Evolutionary conservation across 2,113 vertebrate genomes (phyloP), one percentile per base, ranked within the genome.

Genomic region (Tragelaphus buxtoni): DNA sequence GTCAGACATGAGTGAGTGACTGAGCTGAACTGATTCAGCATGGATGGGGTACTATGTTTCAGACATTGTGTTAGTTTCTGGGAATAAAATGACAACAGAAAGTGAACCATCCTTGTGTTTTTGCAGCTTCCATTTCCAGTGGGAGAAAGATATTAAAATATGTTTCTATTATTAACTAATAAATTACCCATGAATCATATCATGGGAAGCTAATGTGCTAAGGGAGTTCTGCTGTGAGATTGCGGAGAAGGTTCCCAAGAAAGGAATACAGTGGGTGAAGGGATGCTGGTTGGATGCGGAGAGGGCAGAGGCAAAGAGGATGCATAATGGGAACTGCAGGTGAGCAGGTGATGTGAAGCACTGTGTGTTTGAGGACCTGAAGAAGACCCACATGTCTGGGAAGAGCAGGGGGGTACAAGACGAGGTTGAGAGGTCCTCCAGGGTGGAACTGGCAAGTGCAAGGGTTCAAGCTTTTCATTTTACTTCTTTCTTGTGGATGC

Each of bases 1-100:
- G 65, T 11, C 2, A 2, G 65, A 39, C n/a, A 39, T 0, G 2
- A 35, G 2, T 20, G 18, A 69, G 9, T 0, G 1, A 69, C 4
- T 69, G 18, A 69, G n/a, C n/a, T 69, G 9, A 69, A 69, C 65
- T 74, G 69, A 77, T 51, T 87, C 45, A 80, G 9, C n/a, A 32
- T n/a, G 51, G 42, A 39, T 17, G 69, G 53, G 84, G 32, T 88
- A 47, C 17, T 76, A 9, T 79, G 30, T 94, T 95, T 39, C 9
- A n/a, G 42, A 35, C 18, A 80, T 45, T 45, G 28, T 45, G 28
- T 12, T 94, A 83, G 9, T 80, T 82, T 97, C 76, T 72, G 51
- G 28, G 35, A 60, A 56, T n/a, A 35, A 92, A 79, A 94, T 94
- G 9, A 63, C 88, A 80, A 49, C 47, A 30, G 39, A 84, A 49